These are phyloP conservation scores for Hecatera dysodea DNA, from an alignment of 2,888 invertebrate genomes.

Conservation along the genomic window DNA sequence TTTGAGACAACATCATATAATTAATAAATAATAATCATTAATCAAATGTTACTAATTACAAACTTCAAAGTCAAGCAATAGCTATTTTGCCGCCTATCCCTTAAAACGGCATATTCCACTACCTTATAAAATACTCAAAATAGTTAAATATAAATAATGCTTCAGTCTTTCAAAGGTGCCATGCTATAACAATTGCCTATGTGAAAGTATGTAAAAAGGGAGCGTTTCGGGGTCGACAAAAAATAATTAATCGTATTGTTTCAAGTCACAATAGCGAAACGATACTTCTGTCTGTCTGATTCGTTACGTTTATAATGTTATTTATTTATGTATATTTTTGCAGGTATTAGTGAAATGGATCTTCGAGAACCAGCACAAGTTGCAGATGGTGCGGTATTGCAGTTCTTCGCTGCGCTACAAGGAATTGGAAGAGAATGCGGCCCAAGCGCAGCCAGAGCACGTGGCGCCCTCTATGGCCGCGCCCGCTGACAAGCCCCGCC, in stretches of 20 bases:
- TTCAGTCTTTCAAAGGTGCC: background rate
- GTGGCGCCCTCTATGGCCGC: slow-evolving; percentile 68
- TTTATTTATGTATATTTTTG: slow-evolving; percentile 30
- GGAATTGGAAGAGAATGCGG: slow-evolving; percentile 84
- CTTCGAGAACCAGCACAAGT: slow-evolving; percentile 93
- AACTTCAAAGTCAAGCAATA: background rate
- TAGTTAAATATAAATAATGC: background rate
- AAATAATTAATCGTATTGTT: slow-evolving; percentile 29
- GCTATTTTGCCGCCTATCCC: background rate
- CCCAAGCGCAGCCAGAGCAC: slow-evolving; percentile 73
- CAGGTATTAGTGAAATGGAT: slow-evolving; percentile 92
- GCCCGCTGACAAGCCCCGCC: slow-evolving; percentile 75
- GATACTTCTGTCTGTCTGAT: slow-evolving; percentile 19
- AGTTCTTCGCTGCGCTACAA: slow-evolving; percentile 89
- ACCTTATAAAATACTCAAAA: background rate
- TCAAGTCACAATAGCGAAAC: slow-evolving; percentile 22
- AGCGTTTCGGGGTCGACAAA: slow-evolving; percentile 24
- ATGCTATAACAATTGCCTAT: background rate
- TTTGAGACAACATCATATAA: background rate
- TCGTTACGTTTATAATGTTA: slow-evolving; percentile 25
- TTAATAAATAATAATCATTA: background rate
- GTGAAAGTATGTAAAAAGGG: slow-evolving; percentile 21
- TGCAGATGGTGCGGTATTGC: slow-evolving; percentile 91
- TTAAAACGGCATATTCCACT: slow-evolving; percentile 1
- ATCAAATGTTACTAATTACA: background rate